phyloP scores from a whole-genome alignment of 2,113 vertebrate species.

The Rostratula benghalensis region DNA sequence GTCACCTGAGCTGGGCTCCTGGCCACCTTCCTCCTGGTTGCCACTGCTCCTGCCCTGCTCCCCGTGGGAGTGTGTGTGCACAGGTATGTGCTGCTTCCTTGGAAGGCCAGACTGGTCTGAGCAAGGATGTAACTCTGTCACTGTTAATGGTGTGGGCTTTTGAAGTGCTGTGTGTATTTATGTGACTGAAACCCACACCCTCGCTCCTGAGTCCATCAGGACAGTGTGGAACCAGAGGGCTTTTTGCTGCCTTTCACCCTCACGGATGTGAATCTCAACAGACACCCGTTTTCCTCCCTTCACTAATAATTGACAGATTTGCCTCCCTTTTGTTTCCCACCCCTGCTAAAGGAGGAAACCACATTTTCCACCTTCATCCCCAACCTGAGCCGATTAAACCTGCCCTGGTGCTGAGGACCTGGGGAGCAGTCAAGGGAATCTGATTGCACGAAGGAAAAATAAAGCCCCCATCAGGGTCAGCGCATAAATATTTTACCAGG shows the following conservation, averaged over 20 bases:
- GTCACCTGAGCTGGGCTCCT: background rate
- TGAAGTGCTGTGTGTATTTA: background rate
- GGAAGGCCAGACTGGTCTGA: background rate
- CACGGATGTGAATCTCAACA: background rate
- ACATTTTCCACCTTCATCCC: background rate
- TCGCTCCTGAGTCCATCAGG: accelerated
- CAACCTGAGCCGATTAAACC: background rate
- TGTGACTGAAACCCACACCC: background rate
- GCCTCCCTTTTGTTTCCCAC: background rate
- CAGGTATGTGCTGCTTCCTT: background rate
- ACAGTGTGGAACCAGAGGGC: background rate
- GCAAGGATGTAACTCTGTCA: background rate
- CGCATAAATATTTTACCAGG: slow-evolving; percentile 52
- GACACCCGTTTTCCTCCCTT: background rate
- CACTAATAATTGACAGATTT: background rate
- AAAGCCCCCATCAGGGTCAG: background rate
- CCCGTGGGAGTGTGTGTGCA: background rate
- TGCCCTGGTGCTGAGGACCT: background rate
- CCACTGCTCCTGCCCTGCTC: background rate
- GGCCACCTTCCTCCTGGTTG: background rate
- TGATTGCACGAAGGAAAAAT: background rate
- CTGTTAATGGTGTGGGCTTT: background rate
- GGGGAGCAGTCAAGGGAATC: background rate
- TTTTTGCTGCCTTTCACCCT: background rate
- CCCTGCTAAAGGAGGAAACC: background rate